Evolutionary conservation across 2,113 vertebrate species (phyloP).

Genomic region (Columbina picui): DNA sequence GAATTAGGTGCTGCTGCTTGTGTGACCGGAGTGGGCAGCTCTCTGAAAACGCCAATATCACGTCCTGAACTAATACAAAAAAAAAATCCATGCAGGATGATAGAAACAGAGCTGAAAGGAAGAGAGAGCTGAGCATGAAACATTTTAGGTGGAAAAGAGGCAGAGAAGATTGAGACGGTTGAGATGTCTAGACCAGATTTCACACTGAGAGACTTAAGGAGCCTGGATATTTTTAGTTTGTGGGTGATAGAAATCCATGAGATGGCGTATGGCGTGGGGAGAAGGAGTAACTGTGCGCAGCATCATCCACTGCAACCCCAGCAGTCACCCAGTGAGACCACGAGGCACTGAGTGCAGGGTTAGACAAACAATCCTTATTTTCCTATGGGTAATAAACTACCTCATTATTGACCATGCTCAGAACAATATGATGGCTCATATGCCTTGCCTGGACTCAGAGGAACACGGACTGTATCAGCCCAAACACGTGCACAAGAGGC

Average conservation of each 20-base stretch:
- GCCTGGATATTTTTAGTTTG: not conserved
- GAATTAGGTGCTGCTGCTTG: not conserved
- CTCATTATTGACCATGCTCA: fast-evolving
- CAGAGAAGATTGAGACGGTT: not conserved
- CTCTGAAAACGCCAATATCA: not conserved
- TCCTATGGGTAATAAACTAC: not conserved
- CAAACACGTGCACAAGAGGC: fast-evolving
- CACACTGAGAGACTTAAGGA: not conserved
- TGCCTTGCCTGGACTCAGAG: not conserved
- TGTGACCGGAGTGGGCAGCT: fast-evolving
- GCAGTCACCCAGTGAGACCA: not conserved
- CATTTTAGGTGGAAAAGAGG: not conserved
- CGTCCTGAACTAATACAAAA: fast-evolving
- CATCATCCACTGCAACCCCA: not conserved
- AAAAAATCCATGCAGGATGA: not conserved
- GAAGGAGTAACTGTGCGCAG: not conserved
- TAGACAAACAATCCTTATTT: not conserved
- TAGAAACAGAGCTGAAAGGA: not conserved
- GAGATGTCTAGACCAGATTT: constrained; percentile 9
- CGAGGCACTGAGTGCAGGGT: not conserved
- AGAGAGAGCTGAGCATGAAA: not conserved
- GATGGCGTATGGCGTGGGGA: fast-evolving
- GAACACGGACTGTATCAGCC: fast-evolving
- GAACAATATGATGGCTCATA: not conserved
- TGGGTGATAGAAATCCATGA: not conserved